phyloP scores from a whole-genome alignment of 2,797 vertebrate genomes.

The Bradypodion pumilum region DNA sequence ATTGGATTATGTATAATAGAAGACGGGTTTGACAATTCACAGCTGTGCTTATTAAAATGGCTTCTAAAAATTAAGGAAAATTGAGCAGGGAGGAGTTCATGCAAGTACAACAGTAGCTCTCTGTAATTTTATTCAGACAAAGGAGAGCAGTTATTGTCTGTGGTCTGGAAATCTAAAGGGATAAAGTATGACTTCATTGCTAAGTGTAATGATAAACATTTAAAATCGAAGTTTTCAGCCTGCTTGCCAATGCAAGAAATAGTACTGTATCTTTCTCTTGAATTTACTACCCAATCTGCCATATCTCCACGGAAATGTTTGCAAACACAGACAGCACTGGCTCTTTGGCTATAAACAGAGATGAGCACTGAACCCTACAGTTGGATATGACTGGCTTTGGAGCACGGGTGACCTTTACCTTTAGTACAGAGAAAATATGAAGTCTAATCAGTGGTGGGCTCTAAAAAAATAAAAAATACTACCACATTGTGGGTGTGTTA shows the following conservation, averaged over 20 bases:
- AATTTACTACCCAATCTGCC: slow-evolving; percentile 49
- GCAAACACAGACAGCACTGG: too few species aligned
- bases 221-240: slow-evolving; percentile 41
- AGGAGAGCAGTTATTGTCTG: slow-evolving; percentile 31
- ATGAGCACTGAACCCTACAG: too few species aligned
- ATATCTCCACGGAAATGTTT: too few species aligned
- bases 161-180: slow-evolving; percentile 42
- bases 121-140: slow-evolving; percentile 50
- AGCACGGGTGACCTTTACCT: too few species aligned
- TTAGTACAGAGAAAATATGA: too few species aligned
- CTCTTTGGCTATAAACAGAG: too few species aligned
- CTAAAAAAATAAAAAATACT: too few species aligned
- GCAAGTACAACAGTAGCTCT: slow-evolving; percentile 12
- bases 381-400: too few species aligned
- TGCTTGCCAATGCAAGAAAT: slow-evolving; percentile 17
- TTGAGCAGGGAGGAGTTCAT: slow-evolving; percentile 19
- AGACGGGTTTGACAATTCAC: slow-evolving; percentile 43
- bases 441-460: too few species aligned
- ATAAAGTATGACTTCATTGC: slow-evolving; percentile 40
- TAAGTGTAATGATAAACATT: slow-evolving; percentile 52
- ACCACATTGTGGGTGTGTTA: too few species aligned
- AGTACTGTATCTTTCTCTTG: slow-evolving; percentile 43
- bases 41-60: slow-evolving; percentile 51
- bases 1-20: slow-evolving; percentile 48
- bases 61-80: slow-evolving; percentile 49